A percentile compares a stretch with the other conserved stretches of the same genome.
Conservation (phyloP, 2,113 vertebrate genomes). For the Chamaea fasciata region DNA sequence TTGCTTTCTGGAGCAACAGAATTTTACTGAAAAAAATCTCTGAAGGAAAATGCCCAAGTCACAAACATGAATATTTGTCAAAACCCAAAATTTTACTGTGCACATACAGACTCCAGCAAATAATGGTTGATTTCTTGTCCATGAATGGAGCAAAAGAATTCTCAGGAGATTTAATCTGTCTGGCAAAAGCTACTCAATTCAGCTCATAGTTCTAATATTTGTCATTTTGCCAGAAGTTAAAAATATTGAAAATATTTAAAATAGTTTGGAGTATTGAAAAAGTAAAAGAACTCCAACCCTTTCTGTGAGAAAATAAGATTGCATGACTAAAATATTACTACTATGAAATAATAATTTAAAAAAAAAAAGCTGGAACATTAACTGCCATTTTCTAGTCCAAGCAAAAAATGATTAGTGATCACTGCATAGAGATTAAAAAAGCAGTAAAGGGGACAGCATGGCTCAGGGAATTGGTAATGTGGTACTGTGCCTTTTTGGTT, state of each 20-base stretch:
- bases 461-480: background rate
- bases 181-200: background rate
- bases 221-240: slow-evolving; percentile 8
- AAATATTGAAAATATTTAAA: slow-evolving; percentile 38
- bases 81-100: background rate
- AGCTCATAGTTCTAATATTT: slow-evolving; percentile 40
- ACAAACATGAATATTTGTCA: background rate
- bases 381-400: background rate
- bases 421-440: background rate
- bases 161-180: background rate
- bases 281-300: background rate
- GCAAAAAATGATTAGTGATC: background rate
- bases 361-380: background rate
- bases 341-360: background rate
- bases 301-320: background rate
- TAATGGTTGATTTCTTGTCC: background rate
- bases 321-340: background rate
- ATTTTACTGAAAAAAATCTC: background rate
- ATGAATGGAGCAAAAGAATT: background rate
- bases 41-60: background rate
- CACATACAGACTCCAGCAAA: background rate
- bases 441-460: background rate
- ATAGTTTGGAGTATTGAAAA: background rate
- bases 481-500: slow-evolving; percentile 32
- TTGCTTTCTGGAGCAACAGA: background rate